Evolutionary conservation across 2,888 invertebrate genomes (phyloP).

Genomic region (Mythimna lalbum): DNA sequence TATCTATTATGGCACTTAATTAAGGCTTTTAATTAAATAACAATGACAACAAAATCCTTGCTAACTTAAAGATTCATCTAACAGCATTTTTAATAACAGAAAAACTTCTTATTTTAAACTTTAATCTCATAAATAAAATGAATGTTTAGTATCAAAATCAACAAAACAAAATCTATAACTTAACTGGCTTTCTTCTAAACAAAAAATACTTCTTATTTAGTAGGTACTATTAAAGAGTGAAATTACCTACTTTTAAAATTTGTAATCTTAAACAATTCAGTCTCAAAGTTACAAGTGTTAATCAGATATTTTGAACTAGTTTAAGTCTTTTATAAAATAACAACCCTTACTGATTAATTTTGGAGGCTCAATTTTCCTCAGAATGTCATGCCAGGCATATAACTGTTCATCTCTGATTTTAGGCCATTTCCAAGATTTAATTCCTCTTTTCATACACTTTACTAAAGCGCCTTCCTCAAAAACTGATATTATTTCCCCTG

Average conservation of each 20-base stretch:
- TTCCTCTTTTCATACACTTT: conserved; percentile 53
- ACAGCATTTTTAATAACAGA: no score
- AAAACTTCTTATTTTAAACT: no score
- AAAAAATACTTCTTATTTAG: no score
- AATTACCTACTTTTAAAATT: no score
- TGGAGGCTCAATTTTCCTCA: conserved; percentile 27
- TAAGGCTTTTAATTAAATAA: neutral
- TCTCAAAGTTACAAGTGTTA: neutral
- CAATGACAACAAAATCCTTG: no score
- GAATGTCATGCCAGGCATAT: conserved; percentile 54
- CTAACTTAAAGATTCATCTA: no score
- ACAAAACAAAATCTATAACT: neutral
- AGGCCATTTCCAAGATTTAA: conserved; percentile 54
- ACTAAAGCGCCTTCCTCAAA: conserved; percentile 55
- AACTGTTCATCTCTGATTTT: conserved; percentile 52
- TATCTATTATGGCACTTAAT: neutral
- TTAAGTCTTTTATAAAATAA: neutral
- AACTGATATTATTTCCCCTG: conserved; percentile 55
- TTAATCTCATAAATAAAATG: neutral
- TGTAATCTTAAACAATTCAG: no score
- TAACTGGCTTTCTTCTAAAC: conserved; percentile 2
- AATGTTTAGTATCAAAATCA: neutral
- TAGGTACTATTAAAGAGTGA: no score
- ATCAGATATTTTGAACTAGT: neutral
- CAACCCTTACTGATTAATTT: conserved; percentile 1